Evolutionary conservation across 2,797 vertebrate species (phyloP).

Genomic region (Poeciliopsis gracilis): DNA sequence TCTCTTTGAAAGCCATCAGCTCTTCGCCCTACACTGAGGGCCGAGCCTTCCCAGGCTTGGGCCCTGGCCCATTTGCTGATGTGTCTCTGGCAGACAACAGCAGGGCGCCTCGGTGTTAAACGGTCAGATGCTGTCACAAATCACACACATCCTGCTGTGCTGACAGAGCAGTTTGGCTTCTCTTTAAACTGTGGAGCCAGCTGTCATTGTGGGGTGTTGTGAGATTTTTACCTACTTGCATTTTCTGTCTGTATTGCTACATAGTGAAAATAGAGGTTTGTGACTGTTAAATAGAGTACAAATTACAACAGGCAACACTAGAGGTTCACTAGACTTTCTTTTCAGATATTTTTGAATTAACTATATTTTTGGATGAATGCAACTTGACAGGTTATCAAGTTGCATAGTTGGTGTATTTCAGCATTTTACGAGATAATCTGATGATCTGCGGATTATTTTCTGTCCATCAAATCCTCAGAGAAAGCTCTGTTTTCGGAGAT

Average conservation of each 20-base stretch:
- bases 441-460: not conserved
- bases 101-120: conserved; percentile 52
- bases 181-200: conserved; percentile 45
- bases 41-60: conserved; percentile 36
- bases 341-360: not conserved
- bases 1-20: conserved; percentile 41
- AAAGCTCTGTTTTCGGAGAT: too few relatives aligned
- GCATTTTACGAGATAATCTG: too few relatives aligned
- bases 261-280: conserved; percentile 24
- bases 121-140: conserved; percentile 47
- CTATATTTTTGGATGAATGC: too few relatives aligned
- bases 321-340: not conserved
- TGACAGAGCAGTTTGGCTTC: conserved; percentile 54
- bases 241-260: not conserved
- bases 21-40: conserved; percentile 60
- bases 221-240: conserved; percentile 18
- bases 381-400: too few relatives aligned
- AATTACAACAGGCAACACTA: conserved; percentile 1
- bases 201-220: conserved; percentile 18
- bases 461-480: not conserved
- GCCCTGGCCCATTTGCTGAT: conserved; percentile 43
- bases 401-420: not conserved
- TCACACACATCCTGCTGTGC: conserved; percentile 42
- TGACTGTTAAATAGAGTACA: conserved; percentile 18
- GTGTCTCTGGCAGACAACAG: conserved; percentile 52